Conservation (phyloP, 2,113 vertebrate species). For the Tenrec ecaudatus region DNA sequence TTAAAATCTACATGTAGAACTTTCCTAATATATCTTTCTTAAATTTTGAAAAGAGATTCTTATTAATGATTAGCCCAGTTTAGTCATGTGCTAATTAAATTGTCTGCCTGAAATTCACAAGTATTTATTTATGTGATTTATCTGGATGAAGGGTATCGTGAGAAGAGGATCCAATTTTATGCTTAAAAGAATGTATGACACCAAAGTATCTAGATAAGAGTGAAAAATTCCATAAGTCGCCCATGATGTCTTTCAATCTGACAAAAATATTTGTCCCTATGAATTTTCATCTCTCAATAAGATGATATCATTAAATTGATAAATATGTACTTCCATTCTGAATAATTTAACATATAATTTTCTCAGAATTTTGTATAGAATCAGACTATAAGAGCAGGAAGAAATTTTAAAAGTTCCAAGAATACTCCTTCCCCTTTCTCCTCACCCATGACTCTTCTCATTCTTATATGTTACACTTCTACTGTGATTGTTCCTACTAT, state of each 20-base stretch:
- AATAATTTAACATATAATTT: slow-evolving; percentile 14
- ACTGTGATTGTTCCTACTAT: not conserved
- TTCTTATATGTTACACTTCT: not conserved
- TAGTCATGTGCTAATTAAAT: slow-evolving; percentile 60
- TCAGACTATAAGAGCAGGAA: not conserved
- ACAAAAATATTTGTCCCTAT: not conserved
- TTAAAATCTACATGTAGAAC: slow-evolving; percentile 56
- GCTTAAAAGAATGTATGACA: not conserved
- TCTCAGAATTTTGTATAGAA: not conserved
- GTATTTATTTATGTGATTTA: slow-evolving; percentile 39
- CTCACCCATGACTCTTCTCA: too few species aligned
- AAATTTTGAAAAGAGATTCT: slow-evolving; percentile 48
- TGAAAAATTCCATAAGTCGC: not conserved
- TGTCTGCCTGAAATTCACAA: slow-evolving; percentile 38
- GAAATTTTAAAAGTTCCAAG: not conserved
- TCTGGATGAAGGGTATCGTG: not conserved
- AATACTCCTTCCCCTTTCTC: not conserved
- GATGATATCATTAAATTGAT: not conserved
- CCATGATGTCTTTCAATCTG: not conserved
- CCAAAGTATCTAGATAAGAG: not conserved
- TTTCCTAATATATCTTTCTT: slow-evolving; percentile 50
- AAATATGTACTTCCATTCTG: not conserved
- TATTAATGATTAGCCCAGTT: slow-evolving; percentile 65
- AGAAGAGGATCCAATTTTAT: not conserved
- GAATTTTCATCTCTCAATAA: not conserved